Evolutionary conservation across 2,113 vertebrate genomes (phyloP).

Genomic region (Leucosticte australis): DNA sequence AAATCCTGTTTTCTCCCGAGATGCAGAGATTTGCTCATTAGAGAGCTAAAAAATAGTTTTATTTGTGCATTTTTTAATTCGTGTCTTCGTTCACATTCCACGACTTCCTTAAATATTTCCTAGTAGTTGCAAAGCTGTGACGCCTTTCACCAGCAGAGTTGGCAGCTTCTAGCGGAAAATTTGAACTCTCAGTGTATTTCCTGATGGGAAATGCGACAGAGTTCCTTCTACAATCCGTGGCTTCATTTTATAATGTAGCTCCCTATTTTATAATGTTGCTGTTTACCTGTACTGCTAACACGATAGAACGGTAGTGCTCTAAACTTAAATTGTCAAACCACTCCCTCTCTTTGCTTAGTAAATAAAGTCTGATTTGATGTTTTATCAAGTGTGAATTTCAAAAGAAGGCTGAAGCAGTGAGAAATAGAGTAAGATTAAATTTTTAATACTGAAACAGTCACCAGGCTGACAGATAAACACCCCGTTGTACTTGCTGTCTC

Average conservation of each 20-base stretch:
- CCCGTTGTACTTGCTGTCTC: background rate
- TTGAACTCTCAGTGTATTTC: background rate
- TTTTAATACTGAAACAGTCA: background rate
- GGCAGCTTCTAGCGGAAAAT: conserved; percentile 8
- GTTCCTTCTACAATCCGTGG: background rate
- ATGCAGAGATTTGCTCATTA: background rate
- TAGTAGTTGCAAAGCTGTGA: background rate
- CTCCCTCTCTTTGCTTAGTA: background rate
- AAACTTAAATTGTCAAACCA: background rate
- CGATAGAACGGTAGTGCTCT: background rate
- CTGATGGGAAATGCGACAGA: background rate
- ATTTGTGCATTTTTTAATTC: background rate
- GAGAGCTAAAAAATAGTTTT: background rate
- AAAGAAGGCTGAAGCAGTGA: background rate
- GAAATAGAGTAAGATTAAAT: background rate
- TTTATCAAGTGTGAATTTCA: background rate
- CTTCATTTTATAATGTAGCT: background rate
- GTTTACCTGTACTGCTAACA: background rate
- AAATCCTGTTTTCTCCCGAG: background rate
- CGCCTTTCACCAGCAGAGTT: background rate
- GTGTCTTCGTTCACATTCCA: rapidly evolving
- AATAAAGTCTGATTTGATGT: background rate
- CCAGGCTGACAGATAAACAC: background rate
- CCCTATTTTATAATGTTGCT: background rate
- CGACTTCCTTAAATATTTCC: background rate